Evolutionary conservation across 2,888 invertebrate species (phyloP).

Genomic region (Stictocephala bisonia): DNA sequence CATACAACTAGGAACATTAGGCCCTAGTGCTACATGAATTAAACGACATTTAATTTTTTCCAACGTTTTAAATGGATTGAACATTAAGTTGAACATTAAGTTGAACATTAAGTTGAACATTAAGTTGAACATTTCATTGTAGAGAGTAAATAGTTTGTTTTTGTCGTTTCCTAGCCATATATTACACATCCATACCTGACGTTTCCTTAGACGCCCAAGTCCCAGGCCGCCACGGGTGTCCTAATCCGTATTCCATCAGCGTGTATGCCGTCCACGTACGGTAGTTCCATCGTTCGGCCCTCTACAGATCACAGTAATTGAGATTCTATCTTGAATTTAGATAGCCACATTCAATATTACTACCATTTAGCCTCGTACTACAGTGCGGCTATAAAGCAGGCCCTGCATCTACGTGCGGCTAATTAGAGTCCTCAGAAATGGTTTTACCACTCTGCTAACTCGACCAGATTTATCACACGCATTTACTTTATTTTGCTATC

Average conservation of each 20-base stretch:
- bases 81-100: no score
- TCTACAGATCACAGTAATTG: conserved; percentile 21
- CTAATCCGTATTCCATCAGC: not conserved
- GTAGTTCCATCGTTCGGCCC: no score
- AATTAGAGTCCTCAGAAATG: conserved; percentile 26
- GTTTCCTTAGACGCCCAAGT: not conserved
- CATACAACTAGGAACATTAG: no score
- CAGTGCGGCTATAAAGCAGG: conserved; percentile 10
- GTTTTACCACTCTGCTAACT: conserved; percentile 35
- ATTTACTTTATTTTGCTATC: conserved; percentile 31
- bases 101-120: no score
- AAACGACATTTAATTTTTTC: no score
- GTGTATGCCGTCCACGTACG: conserved; percentile 7
- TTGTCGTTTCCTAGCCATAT: no score
- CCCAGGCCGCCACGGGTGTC: not conserved
- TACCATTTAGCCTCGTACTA: not conserved
- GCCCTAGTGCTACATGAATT: no score
- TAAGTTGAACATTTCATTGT: no score
- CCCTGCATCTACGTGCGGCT: not conserved
- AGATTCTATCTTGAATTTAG: conserved; percentile 45
- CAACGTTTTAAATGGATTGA: no score
- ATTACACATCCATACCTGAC: no score
- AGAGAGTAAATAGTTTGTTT: no score
- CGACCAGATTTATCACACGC: not conserved
- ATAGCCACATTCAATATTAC: conserved; percentile 35